Evolutionary conservation across 2,113 vertebrate genomes (phyloP).

Genomic region (Urocitellus parryii): DNA sequence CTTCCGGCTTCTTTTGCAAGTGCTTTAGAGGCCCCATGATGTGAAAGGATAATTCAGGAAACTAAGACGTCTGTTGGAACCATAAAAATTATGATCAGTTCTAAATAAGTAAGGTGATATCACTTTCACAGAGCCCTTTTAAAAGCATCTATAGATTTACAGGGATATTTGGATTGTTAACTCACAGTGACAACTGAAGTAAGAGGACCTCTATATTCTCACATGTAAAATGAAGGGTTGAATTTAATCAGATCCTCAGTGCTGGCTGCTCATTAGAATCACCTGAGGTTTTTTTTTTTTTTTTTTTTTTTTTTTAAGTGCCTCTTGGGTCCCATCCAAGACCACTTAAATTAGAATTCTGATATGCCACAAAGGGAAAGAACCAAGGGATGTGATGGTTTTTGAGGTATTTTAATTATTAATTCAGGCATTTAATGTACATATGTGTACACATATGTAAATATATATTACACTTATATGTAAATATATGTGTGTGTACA

Average conservation of each 20-base stretch:
- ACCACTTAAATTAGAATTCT: slow-evolving; percentile 50
- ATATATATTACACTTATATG: too few relatives aligned
- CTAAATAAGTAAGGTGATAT: slow-evolving; percentile 81
- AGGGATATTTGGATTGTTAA: slow-evolving; percentile 67
- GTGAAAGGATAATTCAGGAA: slow-evolving; percentile 81
- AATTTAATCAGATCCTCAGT: not conserved
- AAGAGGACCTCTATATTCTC: slow-evolving; percentile 29
- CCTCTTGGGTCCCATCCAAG: not conserved
- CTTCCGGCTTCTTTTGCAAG: slow-evolving; percentile 71
- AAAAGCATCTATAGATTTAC: slow-evolving; percentile 69
- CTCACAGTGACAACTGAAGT: slow-evolving; percentile 53
- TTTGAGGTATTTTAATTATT: not conserved
- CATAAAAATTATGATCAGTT: slow-evolving; percentile 79
- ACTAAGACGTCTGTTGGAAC: slow-evolving; percentile 83
- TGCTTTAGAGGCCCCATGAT: slow-evolving; percentile 68
- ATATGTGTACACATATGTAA: not conserved
- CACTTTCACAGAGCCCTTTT: slow-evolving; percentile 77
- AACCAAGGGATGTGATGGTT: not conserved
- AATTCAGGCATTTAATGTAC: slow-evolving; percentile 23
- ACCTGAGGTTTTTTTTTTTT: slow-evolving; percentile 44
- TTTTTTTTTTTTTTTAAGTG: not conserved
- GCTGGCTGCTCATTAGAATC: not conserved
- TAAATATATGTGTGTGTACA: not conserved
- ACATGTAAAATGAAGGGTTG: slow-evolving; percentile 19
- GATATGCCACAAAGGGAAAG: not conserved